Evolutionary conservation across 37 sponge, comb jelly and placozoan genomes (phyloP).

Genomic region (Corticium candelabrum): DNA sequence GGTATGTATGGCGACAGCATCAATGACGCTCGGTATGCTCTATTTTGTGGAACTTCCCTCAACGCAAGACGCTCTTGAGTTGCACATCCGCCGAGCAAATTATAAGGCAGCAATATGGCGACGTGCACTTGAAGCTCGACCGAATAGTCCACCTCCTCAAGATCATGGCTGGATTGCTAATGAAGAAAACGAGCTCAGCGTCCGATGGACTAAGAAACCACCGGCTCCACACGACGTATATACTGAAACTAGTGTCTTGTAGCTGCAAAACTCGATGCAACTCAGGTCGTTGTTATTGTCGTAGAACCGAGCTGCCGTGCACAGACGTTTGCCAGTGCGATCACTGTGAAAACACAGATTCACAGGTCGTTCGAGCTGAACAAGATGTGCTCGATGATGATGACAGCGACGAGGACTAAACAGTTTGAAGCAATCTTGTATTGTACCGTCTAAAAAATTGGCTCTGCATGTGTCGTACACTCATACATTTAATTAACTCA

Average conservation of each 20-base stretch:
- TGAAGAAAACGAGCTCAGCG: neutral
- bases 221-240: neutral
- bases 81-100: neutral
- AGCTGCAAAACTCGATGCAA: neutral
- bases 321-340: neutral
- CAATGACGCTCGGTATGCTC: too few species aligned
- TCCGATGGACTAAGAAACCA: neutral
- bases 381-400: too few species aligned
- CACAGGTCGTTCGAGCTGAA: too few species aligned
- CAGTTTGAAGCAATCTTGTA: too few species aligned
- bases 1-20: too few species aligned
- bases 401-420: too few species aligned
- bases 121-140: neutral
- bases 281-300: neutral
- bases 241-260: neutral
- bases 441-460: too few species aligned
- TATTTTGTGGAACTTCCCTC: too few species aligned
- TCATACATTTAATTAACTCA: too few species aligned
- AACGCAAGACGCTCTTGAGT: neutral
- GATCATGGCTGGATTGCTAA: neutral
- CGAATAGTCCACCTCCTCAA: neutral
- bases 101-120: neutral
- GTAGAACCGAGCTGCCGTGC: neutral
- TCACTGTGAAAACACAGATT: too few species aligned
- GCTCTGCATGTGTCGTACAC: too few species aligned